Conservation (phyloP, 2,888 invertebrate species). For the Hylaea fasciaria region DNA sequence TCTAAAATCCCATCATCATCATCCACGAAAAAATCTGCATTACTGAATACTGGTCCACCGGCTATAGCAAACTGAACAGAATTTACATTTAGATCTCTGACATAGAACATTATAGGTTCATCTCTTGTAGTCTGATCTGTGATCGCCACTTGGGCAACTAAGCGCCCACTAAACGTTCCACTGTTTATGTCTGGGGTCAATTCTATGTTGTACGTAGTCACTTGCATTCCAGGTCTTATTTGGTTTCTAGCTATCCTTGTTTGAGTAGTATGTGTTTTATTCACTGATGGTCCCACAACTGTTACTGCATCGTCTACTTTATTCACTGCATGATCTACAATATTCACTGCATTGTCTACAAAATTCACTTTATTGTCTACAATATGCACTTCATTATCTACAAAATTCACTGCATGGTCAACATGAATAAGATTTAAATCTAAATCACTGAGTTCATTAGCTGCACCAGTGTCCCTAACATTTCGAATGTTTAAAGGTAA, state of each 20-base stretch:
- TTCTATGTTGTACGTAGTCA: conserved; percentile 53
- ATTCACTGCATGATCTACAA: neutral
- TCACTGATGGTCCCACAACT: neutral
- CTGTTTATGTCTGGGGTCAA: conserved; percentile 48
- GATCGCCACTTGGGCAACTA: conserved; percentile 50
- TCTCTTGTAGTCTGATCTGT: conserved; percentile 47
- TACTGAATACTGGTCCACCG: conserved; percentile 40
- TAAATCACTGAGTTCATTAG: neutral
- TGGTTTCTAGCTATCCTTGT: conserved; percentile 39
- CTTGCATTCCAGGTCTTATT: conserved; percentile 60
- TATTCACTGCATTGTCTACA: neutral
- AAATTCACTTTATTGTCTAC: neutral
- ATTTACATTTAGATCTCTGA: conserved; percentile 49
- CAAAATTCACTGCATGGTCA: conserved; percentile 7
- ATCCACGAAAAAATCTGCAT: conserved; percentile 43
- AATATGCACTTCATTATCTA: neutral
- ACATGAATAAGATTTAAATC: neutral
- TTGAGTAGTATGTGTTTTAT: neutral
- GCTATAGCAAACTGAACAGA: conserved; percentile 52
- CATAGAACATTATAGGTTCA: conserved; percentile 54
- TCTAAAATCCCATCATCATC: conserved; percentile 53
- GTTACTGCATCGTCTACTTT: neutral
- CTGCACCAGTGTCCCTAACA: conserved; percentile 17
- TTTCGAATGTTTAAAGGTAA: conserved; percentile 24
- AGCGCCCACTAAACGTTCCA: conserved; percentile 54